Percentiles rank a stretch among this genome's conserved stretches.
Conservation (phyloP, 2,797 vertebrate genomes). For the Coendou prehensilis region DNA sequence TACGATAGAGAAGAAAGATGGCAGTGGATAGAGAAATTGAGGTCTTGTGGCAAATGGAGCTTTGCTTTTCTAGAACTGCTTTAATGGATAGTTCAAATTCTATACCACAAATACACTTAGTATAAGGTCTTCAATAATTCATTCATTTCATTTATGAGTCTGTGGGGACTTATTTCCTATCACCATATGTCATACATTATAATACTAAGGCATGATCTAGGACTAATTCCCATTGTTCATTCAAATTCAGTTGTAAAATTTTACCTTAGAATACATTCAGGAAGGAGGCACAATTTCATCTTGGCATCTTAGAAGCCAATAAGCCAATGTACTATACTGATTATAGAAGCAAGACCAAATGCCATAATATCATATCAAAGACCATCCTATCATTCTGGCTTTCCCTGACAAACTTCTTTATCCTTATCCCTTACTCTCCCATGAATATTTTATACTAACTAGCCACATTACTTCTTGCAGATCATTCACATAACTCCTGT, state of each 20-base stretch:
- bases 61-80: slow-evolving; percentile 37
- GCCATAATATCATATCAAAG: background rate
- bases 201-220: background rate
- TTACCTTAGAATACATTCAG: background rate
- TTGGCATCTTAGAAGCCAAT: slow-evolving; percentile 3
- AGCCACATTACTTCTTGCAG: background rate
- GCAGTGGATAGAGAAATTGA: slow-evolving; percentile 3
- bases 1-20: slow-evolving; percentile 31
- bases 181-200: background rate
- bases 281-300: background rate
- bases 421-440: background rate
- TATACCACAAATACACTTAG: slow-evolving; percentile 59
- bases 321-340: background rate
- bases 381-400: background rate
- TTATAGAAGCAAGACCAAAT: background rate
- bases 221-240: background rate
- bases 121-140: background rate
- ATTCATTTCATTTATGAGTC: slow-evolving; percentile 19
- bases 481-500: background rate
- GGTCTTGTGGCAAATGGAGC: background rate
- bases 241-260: slow-evolving; percentile 13
- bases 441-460: background rate
- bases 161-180: slow-evolving; percentile 5
- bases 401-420: background rate
- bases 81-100: slow-evolving; percentile 4